These are phyloP conservation scores for Archegozetes longisetosus DNA, from an alignment of 1,140 invertebrate genomes.

Conservation along the genomic window DNA sequence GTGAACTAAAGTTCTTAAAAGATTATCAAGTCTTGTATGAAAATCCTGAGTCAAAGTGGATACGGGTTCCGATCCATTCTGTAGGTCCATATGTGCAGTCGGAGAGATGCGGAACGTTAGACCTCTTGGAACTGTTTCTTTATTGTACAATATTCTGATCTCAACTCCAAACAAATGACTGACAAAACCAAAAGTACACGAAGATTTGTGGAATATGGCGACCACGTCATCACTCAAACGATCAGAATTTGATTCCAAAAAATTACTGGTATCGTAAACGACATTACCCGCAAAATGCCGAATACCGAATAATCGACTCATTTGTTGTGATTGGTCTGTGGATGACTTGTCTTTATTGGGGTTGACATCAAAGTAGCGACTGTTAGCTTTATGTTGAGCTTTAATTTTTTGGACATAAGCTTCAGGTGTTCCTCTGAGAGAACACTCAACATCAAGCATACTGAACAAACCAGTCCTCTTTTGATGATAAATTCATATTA, in stretches of 20 bases:
- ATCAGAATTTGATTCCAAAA: constrained; percentile 80
- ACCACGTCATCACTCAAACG: constrained; percentile 65
- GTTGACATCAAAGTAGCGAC: constrained; percentile 22
- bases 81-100: constrained; percentile 67
- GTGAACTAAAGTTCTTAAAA: constrained; percentile 73
- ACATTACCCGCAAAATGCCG: constrained; percentile 80
- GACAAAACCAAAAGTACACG: constrained; percentile 85
- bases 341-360: neutral
- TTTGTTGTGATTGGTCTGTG: neutral
- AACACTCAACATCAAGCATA: constrained; percentile 84
- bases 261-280: constrained; percentile 71
- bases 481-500: constrained; percentile 15
- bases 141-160: constrained; percentile 63
- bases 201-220: constrained; percentile 77
- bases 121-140: constrained; percentile 60
- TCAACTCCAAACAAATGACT: constrained; percentile 84
- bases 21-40: constrained; percentile 76
- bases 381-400: constrained; percentile 61
- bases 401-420: constrained; percentile 72
- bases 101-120: constrained; percentile 75
- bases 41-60: constrained; percentile 87
- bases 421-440: constrained; percentile 64
- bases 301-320: constrained; percentile 60
- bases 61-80: constrained; percentile 70
- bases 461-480: constrained; percentile 70